phyloP scores from a whole-genome alignment of 2,888 invertebrate species.

The Formica aserva region DNA sequence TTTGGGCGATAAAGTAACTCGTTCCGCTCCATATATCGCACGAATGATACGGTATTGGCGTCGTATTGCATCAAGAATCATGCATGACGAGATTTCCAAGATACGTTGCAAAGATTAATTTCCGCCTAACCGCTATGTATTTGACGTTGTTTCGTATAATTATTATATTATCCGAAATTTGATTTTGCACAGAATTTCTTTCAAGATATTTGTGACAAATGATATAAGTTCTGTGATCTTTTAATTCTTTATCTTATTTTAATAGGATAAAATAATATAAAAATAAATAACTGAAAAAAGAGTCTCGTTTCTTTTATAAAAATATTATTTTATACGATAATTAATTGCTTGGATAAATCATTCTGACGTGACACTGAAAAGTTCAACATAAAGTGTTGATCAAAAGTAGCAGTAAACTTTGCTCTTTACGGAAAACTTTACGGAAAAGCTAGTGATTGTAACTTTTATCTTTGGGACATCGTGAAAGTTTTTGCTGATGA shows the following conservation, averaged over 20 bases:
- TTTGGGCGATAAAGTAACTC: neutral
- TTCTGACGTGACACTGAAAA: neutral
- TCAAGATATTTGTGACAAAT: slow-evolving; percentile 1
- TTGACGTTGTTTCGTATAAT: neutral
- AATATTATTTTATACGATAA: slow-evolving; percentile 4
- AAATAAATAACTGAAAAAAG: neutral
- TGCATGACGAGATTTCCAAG: neutral
- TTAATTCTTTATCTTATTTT: neutral
- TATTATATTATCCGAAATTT: neutral
- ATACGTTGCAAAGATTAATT: neutral
- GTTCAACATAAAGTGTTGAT: neutral
- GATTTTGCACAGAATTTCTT: neutral
- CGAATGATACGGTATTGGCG: neutral
- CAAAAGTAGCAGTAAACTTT: neutral
- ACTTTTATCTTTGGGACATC: neutral
- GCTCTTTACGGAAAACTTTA: neutral
- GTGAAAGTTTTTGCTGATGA: neutral
- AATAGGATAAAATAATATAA: neutral
- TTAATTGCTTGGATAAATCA: slow-evolving; percentile 6
- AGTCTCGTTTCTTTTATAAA: neutral
- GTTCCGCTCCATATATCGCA: neutral
- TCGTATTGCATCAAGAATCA: neutral
- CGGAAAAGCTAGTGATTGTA: neutral
- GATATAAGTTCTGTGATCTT: neutral
- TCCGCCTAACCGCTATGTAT: neutral